Evolutionary conservation across 2,888 invertebrate genomes (phyloP), one percentile per base, ranked within the genome.

Genomic region (Miltochrista miniata): DNA sequence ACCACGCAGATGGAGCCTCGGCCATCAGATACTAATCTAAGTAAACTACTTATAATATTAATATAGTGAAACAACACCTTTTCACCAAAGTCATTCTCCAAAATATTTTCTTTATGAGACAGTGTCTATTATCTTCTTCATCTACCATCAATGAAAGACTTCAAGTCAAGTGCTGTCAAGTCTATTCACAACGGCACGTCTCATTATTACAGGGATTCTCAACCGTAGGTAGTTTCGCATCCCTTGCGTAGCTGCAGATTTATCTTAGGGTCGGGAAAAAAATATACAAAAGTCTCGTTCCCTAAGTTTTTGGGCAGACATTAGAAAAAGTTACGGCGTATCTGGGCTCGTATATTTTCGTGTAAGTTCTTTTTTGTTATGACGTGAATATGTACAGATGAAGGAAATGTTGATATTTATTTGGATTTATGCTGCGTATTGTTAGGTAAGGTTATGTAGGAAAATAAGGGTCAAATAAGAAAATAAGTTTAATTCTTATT

Each of bases 181-280:
- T 65, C 76, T 73, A 77, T 78, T 79, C 78, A 79, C 66, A 64
- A 56, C 65, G 63, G 70, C 70, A 74, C 72, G 74, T 71, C 66
- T 72, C 68, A 62, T 72, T 70, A 63, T 58, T 55, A 46, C 54
- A 44, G 59, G 54, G 59, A 56, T 61, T 60, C 54, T 46, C 44
- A 50, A 52, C 48, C 49, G 51, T 46, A 40, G 45, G 51, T 46
- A 40, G 45, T 42, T 52, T 51, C 49, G 48, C 52, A 42, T 54
- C 52, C 51, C 45, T 47, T 52, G 30, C 54, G 49, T 44, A 2
- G 40, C 51, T 24, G 30, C 36, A 48, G 54, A 51, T 53, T 54
- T 57, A 56, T 65, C 55, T 59, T 57, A 61, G 51, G 62, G 52
- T 54, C 56, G 53, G 56, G 29, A 48, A 61, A 56, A 68, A 45